phyloP scores from a whole-genome alignment of 1,140 invertebrate species.

The Polypedilum vanderplanki region DNA sequence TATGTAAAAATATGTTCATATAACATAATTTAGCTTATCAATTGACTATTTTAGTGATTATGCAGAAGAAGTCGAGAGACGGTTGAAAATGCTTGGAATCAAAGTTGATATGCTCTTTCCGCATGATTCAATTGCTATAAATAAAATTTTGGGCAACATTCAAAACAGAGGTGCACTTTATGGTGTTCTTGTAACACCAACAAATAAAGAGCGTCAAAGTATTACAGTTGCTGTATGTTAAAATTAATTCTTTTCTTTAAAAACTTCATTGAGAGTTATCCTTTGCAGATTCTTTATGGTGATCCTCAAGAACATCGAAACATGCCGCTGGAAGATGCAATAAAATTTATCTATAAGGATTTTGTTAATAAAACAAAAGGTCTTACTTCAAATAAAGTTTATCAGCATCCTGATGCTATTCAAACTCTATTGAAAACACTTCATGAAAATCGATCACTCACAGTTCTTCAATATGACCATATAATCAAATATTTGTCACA shows the following conservation, averaged over 20 bases:
- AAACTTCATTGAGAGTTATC: not conserved
- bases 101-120: constrained; percentile 82
- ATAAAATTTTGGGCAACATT: constrained; percentile 80
- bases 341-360: constrained; percentile 68
- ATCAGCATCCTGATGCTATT: constrained; percentile 61
- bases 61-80: constrained; percentile 78
- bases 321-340: constrained; percentile 88
- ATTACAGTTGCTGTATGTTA: constrained; percentile 59
- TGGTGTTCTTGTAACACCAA: constrained; percentile 76
- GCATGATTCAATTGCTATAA: constrained; percentile 77
- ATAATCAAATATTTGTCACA: constrained; percentile 74
- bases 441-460: constrained; percentile 70
- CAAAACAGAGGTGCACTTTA: constrained; percentile 76
- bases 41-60: constrained; percentile 59
- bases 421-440: constrained; percentile 71
- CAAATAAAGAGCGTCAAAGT: constrained; percentile 77
- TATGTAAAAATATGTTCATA: constrained; percentile 47
- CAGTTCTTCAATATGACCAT: constrained; percentile 71
- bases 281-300: constrained; percentile 71
- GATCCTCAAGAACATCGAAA: constrained; percentile 84
- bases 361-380: constrained; percentile 69
- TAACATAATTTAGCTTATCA: constrained; percentile 32
- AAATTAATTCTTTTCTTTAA: not conserved
- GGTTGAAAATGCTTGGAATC: constrained; percentile 71
- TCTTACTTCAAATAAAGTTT: constrained; percentile 39